These are phyloP conservation scores for Otus scops DNA, from an alignment of 2,797 vertebrate genomes.

Conservation along the genomic window DNA sequence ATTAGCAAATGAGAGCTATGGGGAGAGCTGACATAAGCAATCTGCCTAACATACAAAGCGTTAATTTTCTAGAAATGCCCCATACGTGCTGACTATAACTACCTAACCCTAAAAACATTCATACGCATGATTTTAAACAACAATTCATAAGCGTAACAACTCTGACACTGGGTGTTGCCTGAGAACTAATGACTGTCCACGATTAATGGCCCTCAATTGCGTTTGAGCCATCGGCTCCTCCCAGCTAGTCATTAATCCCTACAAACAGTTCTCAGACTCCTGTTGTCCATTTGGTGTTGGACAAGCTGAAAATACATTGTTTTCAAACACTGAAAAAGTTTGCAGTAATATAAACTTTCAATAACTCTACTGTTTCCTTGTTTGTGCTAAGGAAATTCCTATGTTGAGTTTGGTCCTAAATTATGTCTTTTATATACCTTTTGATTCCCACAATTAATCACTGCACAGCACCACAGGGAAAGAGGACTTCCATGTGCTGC, in stretches of 20 bases:
- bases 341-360: background rate
- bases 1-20: background rate
- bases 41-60: background rate
- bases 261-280: background rate
- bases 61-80: slow-evolving; percentile 36
- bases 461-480: background rate
- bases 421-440: slow-evolving; percentile 1
- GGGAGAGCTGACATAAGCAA: slow-evolving; percentile 10
- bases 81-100: background rate
- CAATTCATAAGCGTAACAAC: slow-evolving; percentile 12
- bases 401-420: background rate
- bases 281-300: background rate
- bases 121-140: slow-evolving; percentile 17
- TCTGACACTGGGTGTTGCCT: slow-evolving; percentile 49
- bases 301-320: background rate
- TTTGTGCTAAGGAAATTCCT: background rate
- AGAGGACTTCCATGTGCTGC: slow-evolving; percentile 60
- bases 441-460: slow-evolving; percentile 47
- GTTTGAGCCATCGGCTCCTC: slow-evolving; percentile 20
- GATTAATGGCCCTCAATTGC: background rate
- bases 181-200: slow-evolving; percentile 38
- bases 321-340: background rate
- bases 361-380: background rate
- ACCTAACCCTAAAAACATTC: slow-evolving; percentile 30
- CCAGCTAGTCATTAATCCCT: slow-evolving; percentile 35